Percentiles rank a stretch among this genome's conserved stretches.
These are phyloP conservation scores for Anolis apletophallus DNA, from an alignment of 2,797 vertebrate genomes.

Conservation along the genomic window DNA sequence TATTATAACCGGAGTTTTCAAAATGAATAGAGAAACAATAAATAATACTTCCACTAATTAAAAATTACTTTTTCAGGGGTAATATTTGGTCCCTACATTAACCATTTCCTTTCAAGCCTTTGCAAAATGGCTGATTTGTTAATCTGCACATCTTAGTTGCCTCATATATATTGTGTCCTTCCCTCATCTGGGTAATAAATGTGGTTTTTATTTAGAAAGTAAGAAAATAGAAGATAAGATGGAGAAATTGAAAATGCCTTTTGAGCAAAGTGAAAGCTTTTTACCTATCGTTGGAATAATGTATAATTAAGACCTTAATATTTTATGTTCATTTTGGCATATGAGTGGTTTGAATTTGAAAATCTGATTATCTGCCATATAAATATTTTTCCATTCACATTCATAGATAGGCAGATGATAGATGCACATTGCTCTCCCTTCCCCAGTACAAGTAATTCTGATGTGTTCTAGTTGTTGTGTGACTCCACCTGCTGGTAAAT, in stretches of 20 bases:
- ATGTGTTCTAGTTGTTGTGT: conserved; percentile 21
- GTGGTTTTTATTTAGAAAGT: neutral
- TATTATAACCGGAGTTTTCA: neutral
- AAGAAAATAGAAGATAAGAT: neutral
- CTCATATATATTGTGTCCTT: neutral
- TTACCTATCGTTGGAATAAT: neutral
- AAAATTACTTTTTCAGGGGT: neutral
- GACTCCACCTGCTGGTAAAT: conserved; percentile 66
- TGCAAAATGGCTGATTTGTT: neutral
- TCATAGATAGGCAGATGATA: neutral
- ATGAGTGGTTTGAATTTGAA: neutral
- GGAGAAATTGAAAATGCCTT: neutral
- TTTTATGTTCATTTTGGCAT: neutral
- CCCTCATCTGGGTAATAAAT: neutral
- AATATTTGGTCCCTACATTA: neutral
- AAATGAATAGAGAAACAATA: neutral
- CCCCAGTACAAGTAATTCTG: neutral
- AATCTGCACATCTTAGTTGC: neutral
- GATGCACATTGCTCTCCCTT: rapidly evolving
- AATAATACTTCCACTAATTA: neutral
- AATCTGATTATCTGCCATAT: neutral
- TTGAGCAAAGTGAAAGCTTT: neutral
- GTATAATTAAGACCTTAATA: neutral
- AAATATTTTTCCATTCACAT: too few relatives aligned
- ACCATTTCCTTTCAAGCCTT: neutral